phyloP scores from a whole-genome alignment of 2,113 vertebrate genomes.

The Acrocephalus kingi region DNA sequence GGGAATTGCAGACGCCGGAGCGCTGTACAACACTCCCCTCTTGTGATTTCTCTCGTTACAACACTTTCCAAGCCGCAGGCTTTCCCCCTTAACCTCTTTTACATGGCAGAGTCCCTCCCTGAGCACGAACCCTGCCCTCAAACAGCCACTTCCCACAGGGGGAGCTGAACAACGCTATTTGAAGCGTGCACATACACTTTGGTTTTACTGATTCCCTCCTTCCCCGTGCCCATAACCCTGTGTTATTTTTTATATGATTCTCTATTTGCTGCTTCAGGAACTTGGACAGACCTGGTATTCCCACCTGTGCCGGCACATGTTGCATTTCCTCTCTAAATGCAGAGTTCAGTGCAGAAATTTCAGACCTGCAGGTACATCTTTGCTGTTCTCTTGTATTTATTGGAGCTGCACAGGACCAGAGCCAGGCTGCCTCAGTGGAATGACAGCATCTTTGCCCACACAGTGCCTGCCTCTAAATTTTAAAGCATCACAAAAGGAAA shows the following conservation, averaged over 20 bases:
- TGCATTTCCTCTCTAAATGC: neutral
- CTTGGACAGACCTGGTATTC: neutral
- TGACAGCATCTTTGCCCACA: neutral
- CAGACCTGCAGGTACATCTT: neutral
- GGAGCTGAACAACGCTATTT: neutral
- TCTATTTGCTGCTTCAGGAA: neutral
- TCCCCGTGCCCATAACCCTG: neutral
- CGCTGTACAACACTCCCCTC: slow-evolving; percentile 76
- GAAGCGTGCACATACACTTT: neutral
- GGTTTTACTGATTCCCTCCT: neutral
- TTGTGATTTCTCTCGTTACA: slow-evolving; percentile 72
- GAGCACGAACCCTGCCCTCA: neutral
- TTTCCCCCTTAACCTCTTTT: neutral
- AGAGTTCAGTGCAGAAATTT: neutral
- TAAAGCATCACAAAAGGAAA: neutral
- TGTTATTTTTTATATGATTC: neutral
- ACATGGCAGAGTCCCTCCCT: neutral
- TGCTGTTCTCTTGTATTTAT: neutral
- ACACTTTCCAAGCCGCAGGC: neutral
- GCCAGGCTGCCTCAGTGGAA: neutral
- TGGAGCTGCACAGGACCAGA: neutral
- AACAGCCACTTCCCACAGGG: neutral
- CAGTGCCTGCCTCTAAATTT: neutral
- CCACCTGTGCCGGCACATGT: neutral
- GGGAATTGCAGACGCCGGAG: slow-evolving; percentile 1